Percentiles rank a stretch among this genome's conserved stretches.
phyloP scores from a whole-genome alignment of 2,113 vertebrate species.

The Dascyllus trimaculatus region DNA sequence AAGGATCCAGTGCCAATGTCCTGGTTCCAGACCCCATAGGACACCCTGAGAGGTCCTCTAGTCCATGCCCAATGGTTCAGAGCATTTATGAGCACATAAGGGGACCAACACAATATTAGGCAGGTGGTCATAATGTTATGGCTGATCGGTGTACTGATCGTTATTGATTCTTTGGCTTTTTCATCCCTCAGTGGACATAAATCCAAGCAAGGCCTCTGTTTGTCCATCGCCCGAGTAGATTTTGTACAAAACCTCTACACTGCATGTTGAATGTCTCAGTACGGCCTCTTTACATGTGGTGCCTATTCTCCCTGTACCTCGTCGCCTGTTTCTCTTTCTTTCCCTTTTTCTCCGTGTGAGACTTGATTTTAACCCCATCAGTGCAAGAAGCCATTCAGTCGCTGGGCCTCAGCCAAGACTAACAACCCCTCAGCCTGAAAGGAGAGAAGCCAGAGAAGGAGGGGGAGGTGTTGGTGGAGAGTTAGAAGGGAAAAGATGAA shows the following conservation, averaged over 20 bases:
- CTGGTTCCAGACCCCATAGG: too few species aligned
- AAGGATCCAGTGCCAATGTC: too few species aligned
- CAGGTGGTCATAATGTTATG: too few species aligned
- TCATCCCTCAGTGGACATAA: conserved; percentile 10
- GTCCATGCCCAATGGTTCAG: too few species aligned
- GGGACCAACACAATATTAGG: too few species aligned
- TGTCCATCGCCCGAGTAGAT: conserved; percentile 1
- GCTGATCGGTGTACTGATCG: not conserved
- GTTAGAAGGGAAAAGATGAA: conserved; percentile 38
- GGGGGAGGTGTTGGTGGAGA: conserved; percentile 40
- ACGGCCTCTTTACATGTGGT: not conserved
- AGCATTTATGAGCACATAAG: too few species aligned
- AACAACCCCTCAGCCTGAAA: conserved; percentile 58
- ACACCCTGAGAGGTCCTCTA: too few species aligned
- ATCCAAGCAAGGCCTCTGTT: not conserved
- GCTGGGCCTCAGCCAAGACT: conserved; percentile 60
- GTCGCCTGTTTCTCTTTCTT: conserved; percentile 5
- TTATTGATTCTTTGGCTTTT: not conserved
- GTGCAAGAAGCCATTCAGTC: conserved; percentile 33
- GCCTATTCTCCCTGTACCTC: not conserved
- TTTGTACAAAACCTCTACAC: not conserved
- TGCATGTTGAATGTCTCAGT: not conserved
- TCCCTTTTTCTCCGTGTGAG: conserved; percentile 22
- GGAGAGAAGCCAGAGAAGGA: conserved; percentile 35
- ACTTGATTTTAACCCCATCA: conserved; percentile 57